A percentile compares a stretch with the other conserved stretches of the same genome.
These are phyloP conservation scores for Schizopygopsis malacanthus DNA, from an alignment of 2,797 vertebrate species.

Conservation along the genomic window DNA sequence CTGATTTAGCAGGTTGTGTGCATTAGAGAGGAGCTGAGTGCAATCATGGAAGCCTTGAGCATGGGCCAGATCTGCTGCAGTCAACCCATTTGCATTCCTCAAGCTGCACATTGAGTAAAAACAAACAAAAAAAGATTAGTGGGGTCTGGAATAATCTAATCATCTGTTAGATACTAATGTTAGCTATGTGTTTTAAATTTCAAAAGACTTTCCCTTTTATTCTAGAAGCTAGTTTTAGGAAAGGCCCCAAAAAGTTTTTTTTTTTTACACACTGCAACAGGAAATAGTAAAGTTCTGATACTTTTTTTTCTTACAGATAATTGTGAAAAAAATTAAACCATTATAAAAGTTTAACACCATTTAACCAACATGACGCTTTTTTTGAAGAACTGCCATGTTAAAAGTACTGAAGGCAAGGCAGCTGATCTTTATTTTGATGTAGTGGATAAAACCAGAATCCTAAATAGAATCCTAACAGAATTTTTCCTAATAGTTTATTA, in stretches of 20 bases:
- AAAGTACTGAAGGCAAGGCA: background rate
- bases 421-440: background rate
- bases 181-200: slow-evolving; percentile 7
- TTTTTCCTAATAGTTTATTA: background rate
- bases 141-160: slow-evolving; percentile 34
- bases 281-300: slow-evolving; percentile 42
- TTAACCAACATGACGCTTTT: background rate
- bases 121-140: slow-evolving; percentile 71
- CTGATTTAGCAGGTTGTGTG: slow-evolving; percentile 81
- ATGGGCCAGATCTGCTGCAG: slow-evolving; percentile 92
- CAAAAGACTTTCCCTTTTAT: slow-evolving; percentile 43
- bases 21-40: slow-evolving; percentile 87
- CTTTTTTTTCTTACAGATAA: background rate
- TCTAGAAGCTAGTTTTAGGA: background rate
- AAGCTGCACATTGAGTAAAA: slow-evolving; percentile 83
- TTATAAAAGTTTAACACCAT: background rate
- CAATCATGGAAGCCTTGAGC: slow-evolving; percentile 93
- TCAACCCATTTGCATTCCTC: slow-evolving; percentile 93
- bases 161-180: background rate
- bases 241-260: slow-evolving; percentile 12
- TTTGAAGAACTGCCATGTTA: background rate
- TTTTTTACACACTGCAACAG: slow-evolving; percentile 56
- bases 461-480: too few species aligned
- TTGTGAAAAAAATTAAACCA: background rate
- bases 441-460: background rate